phyloP scores from a whole-genome alignment of 2,888 invertebrate genomes.

The Acrocera orbiculus region DNA sequence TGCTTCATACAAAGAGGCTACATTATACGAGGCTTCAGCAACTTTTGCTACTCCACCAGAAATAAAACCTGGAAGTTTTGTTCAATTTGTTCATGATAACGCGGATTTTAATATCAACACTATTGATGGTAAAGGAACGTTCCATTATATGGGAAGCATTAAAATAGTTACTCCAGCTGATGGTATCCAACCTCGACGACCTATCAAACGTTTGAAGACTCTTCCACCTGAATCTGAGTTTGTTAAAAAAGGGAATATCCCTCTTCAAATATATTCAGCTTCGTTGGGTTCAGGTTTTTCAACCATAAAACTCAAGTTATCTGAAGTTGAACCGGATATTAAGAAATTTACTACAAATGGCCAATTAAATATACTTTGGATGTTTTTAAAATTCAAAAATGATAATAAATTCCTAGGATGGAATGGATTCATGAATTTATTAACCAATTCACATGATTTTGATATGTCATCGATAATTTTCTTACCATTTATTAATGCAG shows the following conservation, averaged over 20 bases:
- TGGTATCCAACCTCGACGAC: not conserved
- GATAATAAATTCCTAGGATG: conserved; percentile 3
- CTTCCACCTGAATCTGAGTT: conserved; percentile 1
- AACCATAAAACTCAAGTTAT: not conserved
- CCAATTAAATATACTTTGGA: not conserved
- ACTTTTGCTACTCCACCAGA: too few species aligned
- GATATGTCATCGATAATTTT: not conserved
- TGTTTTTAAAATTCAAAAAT: conserved; percentile 3
- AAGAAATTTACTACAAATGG: not conserved
- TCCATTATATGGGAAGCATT: too few species aligned
- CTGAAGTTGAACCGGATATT: too few species aligned
- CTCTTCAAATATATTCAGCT: not conserved
- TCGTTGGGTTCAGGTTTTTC: not conserved
- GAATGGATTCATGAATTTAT: conserved; percentile 2
- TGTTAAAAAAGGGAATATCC: conserved; percentile 1
- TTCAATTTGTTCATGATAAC: too few species aligned
- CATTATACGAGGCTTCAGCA: not conserved
- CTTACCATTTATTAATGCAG: conserved; percentile 1
- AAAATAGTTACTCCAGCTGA: too few species aligned
- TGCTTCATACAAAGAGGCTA: conserved; percentile 3
- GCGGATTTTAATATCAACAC: too few species aligned
- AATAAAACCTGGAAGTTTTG: too few species aligned
- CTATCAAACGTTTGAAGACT: conserved; percentile 1
- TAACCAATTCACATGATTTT: not conserved
- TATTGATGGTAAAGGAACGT: too few species aligned